Evolutionary conservation across 1,140 invertebrate genomes (phyloP).

Genomic region (Dolichoris vasculosae): DNA sequence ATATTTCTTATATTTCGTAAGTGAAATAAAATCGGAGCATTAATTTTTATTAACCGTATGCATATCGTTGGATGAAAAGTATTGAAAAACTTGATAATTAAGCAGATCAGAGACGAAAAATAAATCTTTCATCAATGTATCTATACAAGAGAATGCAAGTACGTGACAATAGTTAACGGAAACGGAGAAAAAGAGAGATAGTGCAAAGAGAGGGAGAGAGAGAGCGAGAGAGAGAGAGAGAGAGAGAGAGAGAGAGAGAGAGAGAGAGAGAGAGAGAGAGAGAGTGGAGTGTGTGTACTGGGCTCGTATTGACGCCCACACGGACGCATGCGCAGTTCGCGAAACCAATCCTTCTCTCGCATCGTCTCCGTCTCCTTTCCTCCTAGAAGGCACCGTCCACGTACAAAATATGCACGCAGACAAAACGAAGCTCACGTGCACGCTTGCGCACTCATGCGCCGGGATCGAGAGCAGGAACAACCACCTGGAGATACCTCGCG

Average conservation of each 20-base stretch:
- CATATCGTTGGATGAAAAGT: not conserved
- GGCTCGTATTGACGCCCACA: constrained; percentile 69
- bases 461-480: constrained; percentile 14
- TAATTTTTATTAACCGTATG: not conserved
- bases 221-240: constrained; percentile 59
- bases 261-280: constrained; percentile 32
- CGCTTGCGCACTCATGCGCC: not conserved
- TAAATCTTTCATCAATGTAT: not conserved
- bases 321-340: constrained; percentile 65
- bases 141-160: not conserved
- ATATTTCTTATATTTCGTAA: not conserved
- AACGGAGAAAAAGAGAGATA: not conserved
- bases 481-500: constrained; percentile 50
- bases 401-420: not conserved
- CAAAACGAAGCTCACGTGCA: constrained; percentile 21
- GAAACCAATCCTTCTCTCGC: constrained; percentile 12
- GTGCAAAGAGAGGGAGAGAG: not conserved
- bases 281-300: constrained; percentile 67
- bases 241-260: not conserved
- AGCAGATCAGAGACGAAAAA: not conserved
- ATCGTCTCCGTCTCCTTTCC: not conserved
- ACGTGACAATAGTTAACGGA: constrained; percentile 13
- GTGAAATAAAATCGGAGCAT: not conserved
- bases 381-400: not conserved
- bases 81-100: not conserved